These are phyloP conservation scores for Pachliopta kotzebuea DNA, from an alignment of 2,888 invertebrate species.

Conservation along the genomic window DNA sequence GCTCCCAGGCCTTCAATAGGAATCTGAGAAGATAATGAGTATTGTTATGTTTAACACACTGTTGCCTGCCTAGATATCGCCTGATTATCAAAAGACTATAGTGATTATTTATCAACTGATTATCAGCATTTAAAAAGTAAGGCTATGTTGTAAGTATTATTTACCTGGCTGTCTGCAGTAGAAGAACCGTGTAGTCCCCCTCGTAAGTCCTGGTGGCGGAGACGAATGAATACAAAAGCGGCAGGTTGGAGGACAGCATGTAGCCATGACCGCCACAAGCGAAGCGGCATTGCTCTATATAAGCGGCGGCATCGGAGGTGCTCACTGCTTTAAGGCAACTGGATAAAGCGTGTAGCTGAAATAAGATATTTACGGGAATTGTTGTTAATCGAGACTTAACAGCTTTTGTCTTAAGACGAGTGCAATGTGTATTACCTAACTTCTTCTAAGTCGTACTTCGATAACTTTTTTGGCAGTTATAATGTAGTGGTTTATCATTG, in stretches of 20 bases:
- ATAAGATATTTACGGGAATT: too few relatives aligned
- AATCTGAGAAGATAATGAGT: conserved; percentile 71
- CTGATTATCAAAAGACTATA: too few relatives aligned
- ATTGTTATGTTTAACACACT: too few relatives aligned
- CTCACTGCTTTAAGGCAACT: conserved; percentile 95
- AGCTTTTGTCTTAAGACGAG: too few relatives aligned
- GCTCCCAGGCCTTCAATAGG: conserved; percentile 87
- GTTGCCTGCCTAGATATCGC: too few relatives aligned
- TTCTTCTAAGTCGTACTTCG: too few relatives aligned
- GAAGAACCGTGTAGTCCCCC: conserved; percentile 96
- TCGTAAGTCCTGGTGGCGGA: conserved; percentile 96
- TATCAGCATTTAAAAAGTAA: too few relatives aligned
- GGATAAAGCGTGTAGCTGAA: conserved; percentile 91
- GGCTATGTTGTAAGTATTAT: background rate
- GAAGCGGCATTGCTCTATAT: conserved; percentile 90
- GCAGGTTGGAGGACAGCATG: conserved; percentile 92
- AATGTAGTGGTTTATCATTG: too few relatives aligned
- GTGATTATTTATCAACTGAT: too few relatives aligned
- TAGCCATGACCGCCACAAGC: conserved; percentile 98
- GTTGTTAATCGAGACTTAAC: too few relatives aligned
- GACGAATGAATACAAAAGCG: conserved; percentile 88
- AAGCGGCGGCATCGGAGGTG: conserved; percentile 85
- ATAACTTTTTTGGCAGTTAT: too few relatives aligned
- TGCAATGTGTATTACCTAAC: too few relatives aligned
- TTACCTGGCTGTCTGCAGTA: conserved; percentile 91